Base-by-base conservation (phyloP, 2,888 invertebrate genomes). In the Cylindroiulus punctatus region DNA sequence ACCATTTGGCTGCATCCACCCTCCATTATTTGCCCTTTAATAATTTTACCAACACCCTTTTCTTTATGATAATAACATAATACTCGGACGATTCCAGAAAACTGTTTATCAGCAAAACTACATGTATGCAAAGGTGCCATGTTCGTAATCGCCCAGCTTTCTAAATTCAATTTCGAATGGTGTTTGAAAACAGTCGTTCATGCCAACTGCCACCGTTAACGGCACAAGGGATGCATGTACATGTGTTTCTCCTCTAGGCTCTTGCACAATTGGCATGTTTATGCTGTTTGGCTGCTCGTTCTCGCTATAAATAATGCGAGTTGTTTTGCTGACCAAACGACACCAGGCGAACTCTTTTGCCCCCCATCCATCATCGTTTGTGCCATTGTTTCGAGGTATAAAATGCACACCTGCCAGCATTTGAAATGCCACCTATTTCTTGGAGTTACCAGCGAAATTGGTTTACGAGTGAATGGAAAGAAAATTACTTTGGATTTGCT, bases 271-370 rank as follows among this genome's bases (percentile, higher is more conserved):
- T 26, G 65, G 65, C 65, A 65, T 65, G 65, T 65, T 65, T 65
- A 22, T 65, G 12, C 26, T 26, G 65, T 65, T 65, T 65, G 57
- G 57, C 57, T 57, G 26, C 65, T 65, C 12, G 65, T 65, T 26
- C 26, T 65, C 65, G 65, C 22, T 65, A 65, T 65, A 65, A 65
- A 65, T 65, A 65, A 65, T 65, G 65, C 26, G 26, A 26, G 26
- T 65, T 65, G 65, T 65, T 65, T 65, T 65, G 65, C 65, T 65
- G 65, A 65, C 65, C 65, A 65, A 65, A 26, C 65, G 65, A 65
- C 65, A n/a, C 65, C 4, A n/a, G 52, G 52, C 22, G 65, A 65
- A 65, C 65, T 65, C n/a, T 65, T 65, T 65, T 26, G 65, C 26
- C 12, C 65, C 26, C 65, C 65, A 65, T 65, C 65, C 65, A 65